A percentile compares a stretch with the other conserved stretches of the same genome.
Evolutionary conservation across 2,888 invertebrate genomes (phyloP).

Genomic region (Cephalotes varians): DNA sequence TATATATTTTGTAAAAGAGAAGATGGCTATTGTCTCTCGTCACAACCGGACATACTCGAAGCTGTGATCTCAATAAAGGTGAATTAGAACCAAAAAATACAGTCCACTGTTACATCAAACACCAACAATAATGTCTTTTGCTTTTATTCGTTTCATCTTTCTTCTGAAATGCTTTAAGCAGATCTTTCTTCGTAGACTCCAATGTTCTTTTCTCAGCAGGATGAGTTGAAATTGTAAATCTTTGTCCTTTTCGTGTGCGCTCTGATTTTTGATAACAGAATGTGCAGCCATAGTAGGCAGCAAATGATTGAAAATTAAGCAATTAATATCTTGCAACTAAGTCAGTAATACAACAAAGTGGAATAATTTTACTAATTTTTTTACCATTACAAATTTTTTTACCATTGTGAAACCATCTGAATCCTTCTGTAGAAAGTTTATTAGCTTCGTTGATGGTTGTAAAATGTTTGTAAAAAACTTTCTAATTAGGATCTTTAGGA

Average conservation of each 20-base stretch:
- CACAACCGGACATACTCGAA: too few relatives aligned
- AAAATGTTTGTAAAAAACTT: slow-evolving; percentile 24
- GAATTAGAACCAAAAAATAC: too few relatives aligned
- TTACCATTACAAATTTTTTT: too few relatives aligned
- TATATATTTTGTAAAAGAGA: too few relatives aligned
- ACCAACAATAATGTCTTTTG: slow-evolving; percentile 21
- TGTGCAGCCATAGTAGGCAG: slow-evolving; percentile 30
- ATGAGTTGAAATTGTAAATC: slow-evolving; percentile 18
- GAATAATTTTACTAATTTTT: slow-evolving; percentile 21
- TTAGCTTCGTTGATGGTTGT: slow-evolving; percentile 20
- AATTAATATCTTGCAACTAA: slow-evolving; percentile 29
- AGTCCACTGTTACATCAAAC: too few relatives aligned
- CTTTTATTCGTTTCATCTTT: slow-evolving; percentile 24
- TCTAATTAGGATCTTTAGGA: slow-evolving; percentile 18
- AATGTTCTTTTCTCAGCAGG: slow-evolving; percentile 23
- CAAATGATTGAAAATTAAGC: slow-evolving; percentile 32
- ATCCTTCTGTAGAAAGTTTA: slow-evolving; percentile 17
- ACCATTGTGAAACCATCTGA: slow-evolving; percentile 14
- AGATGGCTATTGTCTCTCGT: too few relatives aligned
- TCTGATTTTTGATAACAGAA: slow-evolving; percentile 31
- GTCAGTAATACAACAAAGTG: slow-evolving; percentile 31
- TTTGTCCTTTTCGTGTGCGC: slow-evolving; percentile 20
- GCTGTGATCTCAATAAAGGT: too few relatives aligned
- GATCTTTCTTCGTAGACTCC: background rate
- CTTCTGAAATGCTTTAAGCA: slow-evolving; percentile 4